phyloP scores from a whole-genome alignment of 2,113 vertebrate species.

The Diadophis punctatus region DNA sequence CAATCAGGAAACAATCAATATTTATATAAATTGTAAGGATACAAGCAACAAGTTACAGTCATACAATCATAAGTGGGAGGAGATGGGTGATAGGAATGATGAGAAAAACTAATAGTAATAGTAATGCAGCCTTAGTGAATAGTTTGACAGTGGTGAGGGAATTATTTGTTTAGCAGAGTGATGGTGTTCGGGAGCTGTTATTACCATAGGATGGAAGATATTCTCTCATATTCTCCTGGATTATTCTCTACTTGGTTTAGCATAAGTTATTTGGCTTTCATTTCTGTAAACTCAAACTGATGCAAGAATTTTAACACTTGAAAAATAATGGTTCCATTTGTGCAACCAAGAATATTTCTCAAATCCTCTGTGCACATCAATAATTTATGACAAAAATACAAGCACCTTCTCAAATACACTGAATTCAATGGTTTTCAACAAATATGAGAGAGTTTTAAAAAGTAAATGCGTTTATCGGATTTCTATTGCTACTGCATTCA shows the following conservation, averaged over 20 bases:
- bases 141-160: no score
- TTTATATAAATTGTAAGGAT: no score
- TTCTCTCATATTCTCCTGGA: neutral
- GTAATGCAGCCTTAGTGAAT: no score
- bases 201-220: neutral
- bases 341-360: neutral
- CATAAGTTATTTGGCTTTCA: conserved; percentile 4
- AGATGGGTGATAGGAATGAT: no score
- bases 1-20: no score
- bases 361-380: neutral
- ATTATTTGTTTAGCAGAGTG: no score
- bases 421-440: neutral
- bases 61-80: no score
- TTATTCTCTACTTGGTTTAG: neutral
- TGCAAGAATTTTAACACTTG: conserved; percentile 6
- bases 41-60: no score
- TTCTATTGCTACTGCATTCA: neutral
- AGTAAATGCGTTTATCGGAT: neutral
- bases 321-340: neutral
- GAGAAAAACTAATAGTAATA: no score
- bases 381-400: fast-evolving
- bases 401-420: neutral
- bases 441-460: neutral
- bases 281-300: neutral
- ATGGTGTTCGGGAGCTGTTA: neutral